Conservation (phyloP, 2,797 vertebrate genomes). For the Arctocebus calabarensis region DNA sequence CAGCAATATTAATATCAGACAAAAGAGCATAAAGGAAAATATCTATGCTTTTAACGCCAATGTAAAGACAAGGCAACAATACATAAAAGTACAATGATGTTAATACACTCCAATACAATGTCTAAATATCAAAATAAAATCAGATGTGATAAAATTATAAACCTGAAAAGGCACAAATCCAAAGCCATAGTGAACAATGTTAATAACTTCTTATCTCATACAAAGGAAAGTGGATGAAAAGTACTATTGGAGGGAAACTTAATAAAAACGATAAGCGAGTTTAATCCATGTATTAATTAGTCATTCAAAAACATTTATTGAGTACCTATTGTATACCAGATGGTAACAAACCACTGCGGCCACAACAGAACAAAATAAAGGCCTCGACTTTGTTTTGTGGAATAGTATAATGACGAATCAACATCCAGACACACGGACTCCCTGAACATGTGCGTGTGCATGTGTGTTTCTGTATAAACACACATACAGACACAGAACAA, state of each 20-base stretch:
- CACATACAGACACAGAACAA: neutral
- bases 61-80: neutral
- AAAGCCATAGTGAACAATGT: neutral
- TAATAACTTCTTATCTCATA: neutral
- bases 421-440: neutral
- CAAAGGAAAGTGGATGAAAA: neutral
- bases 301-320: neutral
- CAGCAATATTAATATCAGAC: neutral
- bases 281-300: neutral
- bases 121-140: neutral
- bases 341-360: rapidly evolving
- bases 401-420: neutral
- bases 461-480: neutral
- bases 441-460: neutral
- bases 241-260: neutral
- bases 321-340: neutral
- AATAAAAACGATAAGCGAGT: neutral
- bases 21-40: neutral
- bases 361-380: neutral
- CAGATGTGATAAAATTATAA: neutral
- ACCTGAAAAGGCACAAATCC: neutral
- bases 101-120: neutral
- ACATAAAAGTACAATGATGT: neutral
- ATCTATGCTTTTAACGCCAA: neutral
- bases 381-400: rapidly evolving